A percentile compares a stretch with the other conserved stretches of the same genome.
phyloP scores from a whole-genome alignment of 2,888 invertebrate genomes.

The Cantharis nigra region DNA sequence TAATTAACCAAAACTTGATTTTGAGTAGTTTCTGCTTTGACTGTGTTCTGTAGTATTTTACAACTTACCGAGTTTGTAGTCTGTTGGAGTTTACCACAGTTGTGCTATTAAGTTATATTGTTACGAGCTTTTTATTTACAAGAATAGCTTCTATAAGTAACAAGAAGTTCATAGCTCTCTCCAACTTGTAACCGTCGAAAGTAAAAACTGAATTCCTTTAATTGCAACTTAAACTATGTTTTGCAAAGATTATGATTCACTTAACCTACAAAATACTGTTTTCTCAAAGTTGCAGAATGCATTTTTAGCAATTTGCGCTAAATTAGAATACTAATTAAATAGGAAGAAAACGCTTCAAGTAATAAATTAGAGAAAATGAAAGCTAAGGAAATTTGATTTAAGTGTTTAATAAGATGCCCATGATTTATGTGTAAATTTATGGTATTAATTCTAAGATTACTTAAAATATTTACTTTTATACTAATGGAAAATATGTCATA shows the following conservation, averaged over 20 bases:
- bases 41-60: conserved; percentile 30
- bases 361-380: background rate
- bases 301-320: background rate
- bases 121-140: conserved; percentile 30
- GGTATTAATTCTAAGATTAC: background rate
- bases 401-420: background rate
- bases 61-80: conserved; percentile 28
- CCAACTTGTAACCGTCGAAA: background rate
- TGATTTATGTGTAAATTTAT: background rate
- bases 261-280: background rate
- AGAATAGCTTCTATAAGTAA: conserved; percentile 7
- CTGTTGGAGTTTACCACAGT: conserved; percentile 29
- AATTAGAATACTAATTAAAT: background rate
- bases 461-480: background rate
- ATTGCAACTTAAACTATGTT: background rate
- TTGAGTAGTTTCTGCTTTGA: conserved; percentile 32
- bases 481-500: background rate
- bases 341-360: background rate
- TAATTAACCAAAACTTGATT: conserved; percentile 32
- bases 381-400: background rate
- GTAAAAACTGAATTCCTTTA: background rate
- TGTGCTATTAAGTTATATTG: conserved; percentile 33
- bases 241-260: background rate
- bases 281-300: background rate
- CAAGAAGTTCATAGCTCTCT: background rate